Evolutionary conservation across 2,113 vertebrate species (phyloP), one percentile per base, ranked within the genome.

Genomic region (Lota lota): DNA sequence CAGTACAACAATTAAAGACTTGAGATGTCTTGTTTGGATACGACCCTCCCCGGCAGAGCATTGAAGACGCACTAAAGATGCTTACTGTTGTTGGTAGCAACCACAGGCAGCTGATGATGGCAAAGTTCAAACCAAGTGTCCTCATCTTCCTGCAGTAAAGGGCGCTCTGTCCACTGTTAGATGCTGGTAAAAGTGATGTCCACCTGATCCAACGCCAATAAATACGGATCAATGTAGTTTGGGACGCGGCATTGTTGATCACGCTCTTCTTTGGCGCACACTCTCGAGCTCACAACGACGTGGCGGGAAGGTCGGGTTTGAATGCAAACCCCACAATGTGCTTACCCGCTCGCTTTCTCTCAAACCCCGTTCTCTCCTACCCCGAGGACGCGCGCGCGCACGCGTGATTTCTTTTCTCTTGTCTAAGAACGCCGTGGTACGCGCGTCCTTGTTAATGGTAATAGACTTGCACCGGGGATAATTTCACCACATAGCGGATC

Each of bases 61-160:
- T 56, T 56, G 53, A 54, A 5, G 40, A 15, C 18, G 22, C 21
- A 2, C 4, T 47, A 47, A 18, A 18, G n/a, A 47, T 22, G 21
- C 47, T 21, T 64, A 89, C 88, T 77, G 81, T 71, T 66, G 77
- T 66, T 5, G 78, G 78, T 50, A 90, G 82, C 47, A 90, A 81
- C 67, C 85, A 87, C 79, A 90, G 77, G 73, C 86, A 88, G 79
- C 68, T 83, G 79, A 88, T 72, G 74, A 76, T n/a, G n/a, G n/a
- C 76, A 86, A 89, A 87, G 86, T 87, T 87, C 78, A 86, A 67
- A 75, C 76, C 80, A 58, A 82, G 60, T 22, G 17, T 4, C 65
- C 61, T 79, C 85, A 88, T 90, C 47, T 67, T 84, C 68, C 65
- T n/a, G 68, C 57, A 60, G 36, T 40, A 63, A 54, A 67, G 15